Conservation (phyloP, 2,888 invertebrate species). For the Allacma fusca region DNA sequence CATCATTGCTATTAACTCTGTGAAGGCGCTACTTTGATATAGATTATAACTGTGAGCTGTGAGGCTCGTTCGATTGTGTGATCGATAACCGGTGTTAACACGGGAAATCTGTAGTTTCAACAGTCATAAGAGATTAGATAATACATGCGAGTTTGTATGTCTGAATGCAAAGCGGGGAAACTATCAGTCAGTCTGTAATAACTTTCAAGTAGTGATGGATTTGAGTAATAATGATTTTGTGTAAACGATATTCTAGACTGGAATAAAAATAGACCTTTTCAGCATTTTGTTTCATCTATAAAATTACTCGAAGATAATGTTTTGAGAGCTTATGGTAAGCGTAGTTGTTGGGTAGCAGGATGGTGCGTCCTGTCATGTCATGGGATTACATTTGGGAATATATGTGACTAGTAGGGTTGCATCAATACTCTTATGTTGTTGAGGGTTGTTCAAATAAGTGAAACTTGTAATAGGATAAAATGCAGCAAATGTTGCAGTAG, state of each 20-base stretch:
- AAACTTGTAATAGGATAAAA: conserved; percentile 9
- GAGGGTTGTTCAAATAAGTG: conserved; percentile 10
- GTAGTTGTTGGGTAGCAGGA: background rate
- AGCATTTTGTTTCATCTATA: background rate
- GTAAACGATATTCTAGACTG: background rate
- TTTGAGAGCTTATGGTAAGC: background rate
- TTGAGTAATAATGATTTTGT: background rate
- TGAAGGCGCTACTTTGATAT: no score
- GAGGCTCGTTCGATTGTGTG: no score
- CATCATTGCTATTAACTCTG: no score
- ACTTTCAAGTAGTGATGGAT: no score
- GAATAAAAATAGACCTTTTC: background rate
- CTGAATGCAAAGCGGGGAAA: background rate
- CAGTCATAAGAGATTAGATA: background rate
- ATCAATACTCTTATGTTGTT: background rate
- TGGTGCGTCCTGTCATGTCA: background rate
- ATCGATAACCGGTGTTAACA: no score
- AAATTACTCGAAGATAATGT: background rate
- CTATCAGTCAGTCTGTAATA: no score
- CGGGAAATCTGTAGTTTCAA: no score
- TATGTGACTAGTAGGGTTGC: background rate
- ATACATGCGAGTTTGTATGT: background rate
- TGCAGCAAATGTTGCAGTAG: conserved; percentile 28
- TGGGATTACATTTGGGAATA: background rate
- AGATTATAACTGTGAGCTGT: no score